Conservation (phyloP, 2,888 invertebrate genomes). For the Hylaea fasciaria region DNA sequence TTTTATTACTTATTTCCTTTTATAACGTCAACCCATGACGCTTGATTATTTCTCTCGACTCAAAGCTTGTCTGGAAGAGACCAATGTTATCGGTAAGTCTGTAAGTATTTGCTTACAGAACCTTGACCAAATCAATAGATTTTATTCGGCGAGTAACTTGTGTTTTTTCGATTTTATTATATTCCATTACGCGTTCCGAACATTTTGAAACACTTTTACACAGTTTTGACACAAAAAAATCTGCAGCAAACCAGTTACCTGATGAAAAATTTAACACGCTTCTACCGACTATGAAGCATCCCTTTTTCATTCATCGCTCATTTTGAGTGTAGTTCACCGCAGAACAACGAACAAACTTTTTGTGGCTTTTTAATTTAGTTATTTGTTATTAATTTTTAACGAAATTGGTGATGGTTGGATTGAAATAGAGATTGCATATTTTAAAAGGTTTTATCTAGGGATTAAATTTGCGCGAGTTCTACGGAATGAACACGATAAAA, state of each 20-base stretch:
- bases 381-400: conserved; percentile 18
- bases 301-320: conserved; percentile 34
- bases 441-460: neutral
- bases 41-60: too few species aligned
- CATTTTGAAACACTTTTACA: conserved; percentile 14
- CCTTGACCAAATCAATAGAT: too few species aligned
- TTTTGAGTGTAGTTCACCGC: conserved; percentile 36
- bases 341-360: conserved; percentile 21
- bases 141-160: too few species aligned
- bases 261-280: conserved; percentile 40
- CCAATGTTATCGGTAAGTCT: too few species aligned
- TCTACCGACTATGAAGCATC: conserved; percentile 26
- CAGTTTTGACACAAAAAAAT: conserved; percentile 20
- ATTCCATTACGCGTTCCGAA: neutral
- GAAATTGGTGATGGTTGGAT: conserved; percentile 11
- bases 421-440: conserved; percentile 7
- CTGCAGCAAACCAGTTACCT: conserved; percentile 25
- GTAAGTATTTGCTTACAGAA: too few species aligned
- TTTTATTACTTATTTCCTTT: too few species aligned
- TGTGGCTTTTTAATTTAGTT: conserved; percentile 19
- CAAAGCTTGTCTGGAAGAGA: too few species aligned
- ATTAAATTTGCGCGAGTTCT: neutral
- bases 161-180: neutral
- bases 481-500: too few species aligned
- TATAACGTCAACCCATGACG: too few species aligned